Evolutionary conservation across 2,888 invertebrate species (phyloP), one percentile per base, ranked within the genome.

Genomic region (Petrolisthes manimaculis): DNA sequence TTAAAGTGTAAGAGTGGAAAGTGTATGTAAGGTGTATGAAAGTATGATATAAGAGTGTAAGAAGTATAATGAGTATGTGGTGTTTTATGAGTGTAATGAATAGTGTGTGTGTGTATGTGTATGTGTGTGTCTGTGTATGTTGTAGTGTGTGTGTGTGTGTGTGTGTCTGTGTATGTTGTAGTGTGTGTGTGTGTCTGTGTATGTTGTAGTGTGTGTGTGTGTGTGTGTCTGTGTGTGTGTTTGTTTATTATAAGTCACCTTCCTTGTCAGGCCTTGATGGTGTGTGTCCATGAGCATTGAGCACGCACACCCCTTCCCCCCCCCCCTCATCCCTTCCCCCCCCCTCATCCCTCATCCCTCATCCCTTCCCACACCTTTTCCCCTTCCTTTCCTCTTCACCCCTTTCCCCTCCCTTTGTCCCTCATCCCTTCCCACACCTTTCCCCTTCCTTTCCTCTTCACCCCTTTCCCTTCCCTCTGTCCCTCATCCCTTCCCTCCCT

Each of bases 341-440:
- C 8, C 54, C 53, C 18, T 54, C n/a, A 21, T 61, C 18, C n/a
- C 18, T n/a, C 18, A 14, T 21, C 71, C 21, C 14, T n/a, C 56
- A 21, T 80, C 21, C 21, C 8, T 74, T 74, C 6, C 56, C 9
- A n/a, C 56, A 24, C 8, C 12, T 24, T 4, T 24, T 71, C 53
- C n/a, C 83, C 24, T 53, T 71, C 79, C 21, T 55, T 79, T 51
- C 37, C 51, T 81, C 61, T 81, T 53, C 61, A 21, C 61, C 51
- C 61, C 61, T 81, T 53, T 81, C 61, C 14, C 14, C 53, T 51
- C 69, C 37, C 24, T 51, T 56, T 69, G 3, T 21, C 12, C 21
- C 12, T 53, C 53, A n/a, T n/a, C 51, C 24, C 21, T n/a, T 51
- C 61, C 14, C 61, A 8, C 56, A 55, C 18, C 8, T 56, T 21